Conservation (phyloP, 2,797 vertebrate genomes). For the Geotria australis region DNA sequence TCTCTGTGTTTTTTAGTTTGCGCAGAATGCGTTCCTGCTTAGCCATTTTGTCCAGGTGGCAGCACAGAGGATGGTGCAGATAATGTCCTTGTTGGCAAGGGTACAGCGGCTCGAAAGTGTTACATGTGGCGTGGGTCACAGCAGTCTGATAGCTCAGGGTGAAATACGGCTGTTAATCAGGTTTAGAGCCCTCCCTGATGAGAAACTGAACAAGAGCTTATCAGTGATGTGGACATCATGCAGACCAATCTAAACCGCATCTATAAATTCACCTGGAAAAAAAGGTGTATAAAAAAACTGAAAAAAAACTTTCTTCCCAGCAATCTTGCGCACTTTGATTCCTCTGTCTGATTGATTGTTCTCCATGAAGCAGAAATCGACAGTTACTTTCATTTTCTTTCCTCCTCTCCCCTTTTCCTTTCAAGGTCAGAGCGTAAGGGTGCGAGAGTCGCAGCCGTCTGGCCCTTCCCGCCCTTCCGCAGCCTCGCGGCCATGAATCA, state of each 20-base stretch:
- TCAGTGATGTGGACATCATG: not conserved
- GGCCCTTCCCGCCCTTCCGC: constrained; percentile 46
- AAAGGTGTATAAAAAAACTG: no score
- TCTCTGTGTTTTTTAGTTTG: no score
- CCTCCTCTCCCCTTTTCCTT: constrained; percentile 4
- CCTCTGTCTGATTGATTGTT: no score
- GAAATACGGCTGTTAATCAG: not conserved
- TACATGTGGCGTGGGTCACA: not conserved
- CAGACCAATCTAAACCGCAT: not conserved
- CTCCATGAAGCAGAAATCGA: no score
- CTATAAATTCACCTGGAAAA: not conserved
- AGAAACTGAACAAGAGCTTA: not conserved
- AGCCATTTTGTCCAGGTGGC: no score
- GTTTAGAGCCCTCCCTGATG: not conserved
- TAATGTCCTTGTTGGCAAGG: not conserved
- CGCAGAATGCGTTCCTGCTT: no score
- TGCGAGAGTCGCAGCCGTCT: not conserved
- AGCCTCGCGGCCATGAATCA: constrained; percentile 67
- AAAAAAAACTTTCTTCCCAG: no score
- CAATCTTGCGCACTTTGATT: no score
- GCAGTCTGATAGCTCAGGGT: not conserved
- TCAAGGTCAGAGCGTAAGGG: constrained; percentile 45
- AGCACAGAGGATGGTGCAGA: not conserved
- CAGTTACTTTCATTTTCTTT: not conserved
- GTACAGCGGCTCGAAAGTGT: not conserved